Evolutionary conservation across 2,797 vertebrate genomes (phyloP).

Genomic region (Monodelphis domestica): DNA sequence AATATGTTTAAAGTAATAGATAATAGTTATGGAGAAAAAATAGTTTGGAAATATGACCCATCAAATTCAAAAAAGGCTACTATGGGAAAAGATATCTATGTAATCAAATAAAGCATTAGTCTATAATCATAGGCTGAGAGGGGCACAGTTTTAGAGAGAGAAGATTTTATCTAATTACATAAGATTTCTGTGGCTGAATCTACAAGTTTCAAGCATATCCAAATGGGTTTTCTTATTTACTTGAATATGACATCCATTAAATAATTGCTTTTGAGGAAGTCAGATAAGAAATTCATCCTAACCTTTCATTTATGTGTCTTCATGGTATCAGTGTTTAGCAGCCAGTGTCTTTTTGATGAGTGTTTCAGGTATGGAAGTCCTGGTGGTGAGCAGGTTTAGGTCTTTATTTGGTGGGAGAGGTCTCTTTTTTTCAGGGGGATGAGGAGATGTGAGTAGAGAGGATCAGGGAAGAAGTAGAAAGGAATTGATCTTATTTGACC

Average conservation of each 20-base stretch:
- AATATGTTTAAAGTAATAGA: neutral
- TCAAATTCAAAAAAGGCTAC: neutral
- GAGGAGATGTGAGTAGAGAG: neutral
- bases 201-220: neutral
- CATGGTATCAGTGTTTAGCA: neutral
- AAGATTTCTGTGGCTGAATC: neutral
- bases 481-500: neutral
- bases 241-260: neutral
- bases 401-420: neutral
- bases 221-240: neutral
- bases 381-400: neutral
- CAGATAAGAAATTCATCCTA: neutral
- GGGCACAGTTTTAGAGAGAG: neutral
- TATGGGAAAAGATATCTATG: neutral
- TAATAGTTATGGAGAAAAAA: constrained; percentile 6
- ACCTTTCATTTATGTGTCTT: neutral
- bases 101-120: neutral
- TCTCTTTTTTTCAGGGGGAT: neutral
- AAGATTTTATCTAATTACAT: neutral
- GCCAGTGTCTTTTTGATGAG: constrained; percentile 16
- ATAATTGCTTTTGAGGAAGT: neutral
- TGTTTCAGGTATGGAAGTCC: neutral
- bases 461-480: neutral
- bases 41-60: neutral
- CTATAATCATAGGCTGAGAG: neutral